Percentiles rank a stretch among this genome's conserved stretches.
Conservation (phyloP, 2,797 vertebrate genomes). For the Poecilia picta region DNA sequence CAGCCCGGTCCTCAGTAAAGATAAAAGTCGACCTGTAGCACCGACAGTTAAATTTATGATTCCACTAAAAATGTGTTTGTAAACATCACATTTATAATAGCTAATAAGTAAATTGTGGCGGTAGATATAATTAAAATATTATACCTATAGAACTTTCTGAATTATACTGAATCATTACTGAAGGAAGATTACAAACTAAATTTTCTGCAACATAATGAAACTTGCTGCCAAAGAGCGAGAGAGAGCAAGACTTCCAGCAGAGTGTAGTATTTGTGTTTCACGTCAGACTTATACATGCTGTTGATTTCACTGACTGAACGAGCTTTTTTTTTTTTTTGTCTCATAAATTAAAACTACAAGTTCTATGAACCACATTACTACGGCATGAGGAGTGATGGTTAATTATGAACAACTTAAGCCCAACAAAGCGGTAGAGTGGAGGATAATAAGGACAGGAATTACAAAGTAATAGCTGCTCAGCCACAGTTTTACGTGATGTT, state of each 20-base stretch:
- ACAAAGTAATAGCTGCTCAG: constrained; percentile 11
- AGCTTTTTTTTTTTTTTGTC: background rate
- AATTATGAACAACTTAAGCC: constrained; percentile 46
- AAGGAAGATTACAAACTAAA: background rate
- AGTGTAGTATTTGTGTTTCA: background rate
- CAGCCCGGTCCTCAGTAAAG: background rate
- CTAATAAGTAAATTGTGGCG: background rate
- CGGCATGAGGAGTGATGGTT: background rate
- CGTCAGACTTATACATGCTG: background rate
- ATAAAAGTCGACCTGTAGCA: background rate
- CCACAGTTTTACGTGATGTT: constrained; percentile 27
- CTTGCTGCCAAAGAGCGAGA: background rate
- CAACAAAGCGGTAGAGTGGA: constrained; percentile 14
- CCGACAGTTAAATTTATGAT: background rate
- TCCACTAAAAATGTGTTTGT: background rate
- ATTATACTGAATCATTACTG: background rate
- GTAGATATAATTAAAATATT: background rate
- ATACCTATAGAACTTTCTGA: background rate
- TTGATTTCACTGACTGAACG: background rate
- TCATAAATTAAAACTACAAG: background rate
- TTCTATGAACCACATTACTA: background rate
- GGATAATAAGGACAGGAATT: constrained; percentile 13
- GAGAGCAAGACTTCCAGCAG: background rate
- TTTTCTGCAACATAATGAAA: background rate
- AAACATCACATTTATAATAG: background rate